Conservation (phyloP, 2,797 vertebrate genomes). For the Acrossocheilus wenchowensis region DNA sequence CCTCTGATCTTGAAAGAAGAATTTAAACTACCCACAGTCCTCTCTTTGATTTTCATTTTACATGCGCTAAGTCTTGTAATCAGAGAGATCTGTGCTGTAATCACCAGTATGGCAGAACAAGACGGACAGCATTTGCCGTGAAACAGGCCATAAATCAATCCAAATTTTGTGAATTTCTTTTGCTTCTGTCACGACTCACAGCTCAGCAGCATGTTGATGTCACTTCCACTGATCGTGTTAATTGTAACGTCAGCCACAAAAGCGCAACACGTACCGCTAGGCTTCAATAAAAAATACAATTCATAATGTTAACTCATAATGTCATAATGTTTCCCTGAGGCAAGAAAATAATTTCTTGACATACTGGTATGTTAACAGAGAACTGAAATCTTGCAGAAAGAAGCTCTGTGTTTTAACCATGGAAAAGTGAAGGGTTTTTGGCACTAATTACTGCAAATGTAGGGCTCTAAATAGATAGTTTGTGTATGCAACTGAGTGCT, state of each 20-base stretch:
- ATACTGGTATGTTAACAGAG: neutral
- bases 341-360: neutral
- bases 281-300: slow-evolving; percentile 22
- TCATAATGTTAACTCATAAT: neutral
- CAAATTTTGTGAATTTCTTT: neutral
- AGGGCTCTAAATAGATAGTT: slow-evolving; percentile 1
- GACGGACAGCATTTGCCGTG: slow-evolving; percentile 3
- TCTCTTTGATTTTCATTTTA: slow-evolving; percentile 52
- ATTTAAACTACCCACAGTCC: slow-evolving; percentile 34
- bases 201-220: slow-evolving; percentile 1
- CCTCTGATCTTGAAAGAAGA: slow-evolving; percentile 33
- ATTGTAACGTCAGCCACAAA: slow-evolving; percentile 9
- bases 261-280: neutral
- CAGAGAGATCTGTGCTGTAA: slow-evolving; percentile 44
- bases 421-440: neutral
- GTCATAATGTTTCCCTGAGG: neutral
- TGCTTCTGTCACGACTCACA: neutral
- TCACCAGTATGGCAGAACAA: slow-evolving; percentile 6
- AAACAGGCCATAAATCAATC: slow-evolving; percentile 25
- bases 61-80: slow-evolving; percentile 47
- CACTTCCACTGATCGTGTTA: neutral
- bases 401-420: neutral
- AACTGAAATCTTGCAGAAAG: neutral
- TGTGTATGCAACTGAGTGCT: slow-evolving; percentile 1
- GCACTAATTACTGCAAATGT: slow-evolving; percentile 1